A percentile compares a stretch with the other conserved stretches of the same genome.
phyloP scores from a whole-genome alignment of 2,888 invertebrate genomes.

The Torymus texanus region DNA sequence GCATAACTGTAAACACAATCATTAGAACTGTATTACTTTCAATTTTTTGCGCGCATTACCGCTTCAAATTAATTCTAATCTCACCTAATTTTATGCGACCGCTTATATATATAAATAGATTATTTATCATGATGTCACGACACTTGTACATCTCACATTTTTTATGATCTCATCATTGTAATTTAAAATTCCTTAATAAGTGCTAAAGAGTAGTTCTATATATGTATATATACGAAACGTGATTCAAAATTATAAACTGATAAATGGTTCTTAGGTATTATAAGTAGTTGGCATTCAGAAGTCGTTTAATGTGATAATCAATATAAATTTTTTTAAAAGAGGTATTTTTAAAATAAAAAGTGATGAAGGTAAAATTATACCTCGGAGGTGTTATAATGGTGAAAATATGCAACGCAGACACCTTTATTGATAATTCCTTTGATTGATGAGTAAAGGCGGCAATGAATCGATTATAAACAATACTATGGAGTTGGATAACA shows the following conservation, averaged over 20 bases:
- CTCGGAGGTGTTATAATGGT: too few species aligned
- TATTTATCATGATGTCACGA: slow-evolving; percentile 30
- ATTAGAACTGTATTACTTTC: slow-evolving; percentile 14
- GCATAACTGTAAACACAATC: not conserved
- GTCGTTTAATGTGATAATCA: too few species aligned
- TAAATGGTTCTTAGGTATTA: too few species aligned
- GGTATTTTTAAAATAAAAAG: not conserved
- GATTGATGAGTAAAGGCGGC: too few species aligned
- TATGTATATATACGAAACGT: too few species aligned
- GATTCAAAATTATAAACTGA: too few species aligned
- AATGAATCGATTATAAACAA: not conserved
- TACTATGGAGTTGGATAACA: not conserved
- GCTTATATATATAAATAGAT: slow-evolving; percentile 15
- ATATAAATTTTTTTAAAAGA: too few species aligned
- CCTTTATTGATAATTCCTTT: too few species aligned
- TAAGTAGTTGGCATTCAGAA: too few species aligned
- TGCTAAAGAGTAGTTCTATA: not conserved
- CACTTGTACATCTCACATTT: not conserved
- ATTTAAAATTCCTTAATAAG: not conserved
- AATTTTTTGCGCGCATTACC: not conserved
- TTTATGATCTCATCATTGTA: slow-evolving; percentile 15
- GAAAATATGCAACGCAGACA: too few species aligned
- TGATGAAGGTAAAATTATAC: not conserved
- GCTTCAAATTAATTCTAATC: not conserved
- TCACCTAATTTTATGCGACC: not conserved